Percentiles rank a stretch among this genome's conserved stretches.
Conservation (phyloP, 2,797 vertebrate species). For the Choloepus didactylus region DNA sequence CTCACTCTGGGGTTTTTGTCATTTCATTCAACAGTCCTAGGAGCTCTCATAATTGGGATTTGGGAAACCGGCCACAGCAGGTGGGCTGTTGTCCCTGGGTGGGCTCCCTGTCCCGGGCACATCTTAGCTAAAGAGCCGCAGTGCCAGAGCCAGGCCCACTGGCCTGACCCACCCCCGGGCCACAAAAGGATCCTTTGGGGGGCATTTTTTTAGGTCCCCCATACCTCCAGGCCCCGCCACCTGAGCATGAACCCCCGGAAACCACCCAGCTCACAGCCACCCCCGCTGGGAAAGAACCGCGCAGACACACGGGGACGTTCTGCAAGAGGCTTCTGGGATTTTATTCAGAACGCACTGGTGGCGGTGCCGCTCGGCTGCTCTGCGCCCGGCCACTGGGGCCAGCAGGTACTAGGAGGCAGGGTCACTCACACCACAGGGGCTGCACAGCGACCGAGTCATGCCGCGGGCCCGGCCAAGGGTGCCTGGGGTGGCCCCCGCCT, state of each 20-base stretch:
- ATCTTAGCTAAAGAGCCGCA: not conserved
- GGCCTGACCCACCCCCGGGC: not conserved
- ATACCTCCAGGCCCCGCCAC: not conserved
- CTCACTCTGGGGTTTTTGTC: not conserved
- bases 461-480: constrained; percentile 38
- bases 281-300: constrained; percentile 35
- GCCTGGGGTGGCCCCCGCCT: not conserved
- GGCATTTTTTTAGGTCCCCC: not conserved
- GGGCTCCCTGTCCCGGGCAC: not conserved
- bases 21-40: not conserved
- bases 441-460: constrained; percentile 76
- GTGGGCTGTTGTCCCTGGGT: not conserved
- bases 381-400: constrained; percentile 51
- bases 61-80: not conserved
- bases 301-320: constrained; percentile 54
- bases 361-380: constrained; percentile 65
- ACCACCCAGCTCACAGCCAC: not conserved
- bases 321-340: constrained; percentile 74
- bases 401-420: constrained; percentile 81
- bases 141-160: rapidly evolving
- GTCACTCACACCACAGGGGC: constrained; percentile 75
- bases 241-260: not conserved
- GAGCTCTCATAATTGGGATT: not conserved
- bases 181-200: not conserved
- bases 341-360: constrained; percentile 79